Conservation (phyloP, 1,140 invertebrate species). For the Drosophila willistoni region DNA sequence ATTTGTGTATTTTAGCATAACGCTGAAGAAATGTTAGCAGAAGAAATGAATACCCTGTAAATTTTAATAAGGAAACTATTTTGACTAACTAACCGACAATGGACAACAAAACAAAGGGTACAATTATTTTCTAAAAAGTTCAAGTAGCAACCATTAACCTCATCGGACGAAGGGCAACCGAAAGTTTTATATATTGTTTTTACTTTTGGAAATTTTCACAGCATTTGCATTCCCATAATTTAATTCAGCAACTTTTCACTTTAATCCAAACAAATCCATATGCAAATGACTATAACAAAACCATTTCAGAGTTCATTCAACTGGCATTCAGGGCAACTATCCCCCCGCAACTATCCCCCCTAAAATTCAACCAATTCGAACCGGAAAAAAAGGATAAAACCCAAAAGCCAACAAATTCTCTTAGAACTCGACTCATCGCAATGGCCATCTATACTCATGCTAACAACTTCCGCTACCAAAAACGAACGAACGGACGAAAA, state of each 20-base stretch:
- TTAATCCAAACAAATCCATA: conserved; percentile 39
- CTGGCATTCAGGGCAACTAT: conserved; percentile 17
- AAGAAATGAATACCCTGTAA: too few relatives aligned
- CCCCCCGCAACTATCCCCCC: conserved; percentile 21
- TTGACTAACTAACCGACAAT: too few relatives aligned
- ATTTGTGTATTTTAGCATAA: background rate
- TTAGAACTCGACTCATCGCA: conserved; percentile 40
- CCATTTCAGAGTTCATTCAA: conserved; percentile 51
- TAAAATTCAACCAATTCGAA: conserved; percentile 19
- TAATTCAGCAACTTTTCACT: conserved; percentile 27
- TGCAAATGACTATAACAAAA: conserved; percentile 21
- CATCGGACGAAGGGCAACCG: background rate
- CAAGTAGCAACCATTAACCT: background rate
- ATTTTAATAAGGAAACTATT: too few relatives aligned
- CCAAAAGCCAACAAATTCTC: conserved; percentile 35
- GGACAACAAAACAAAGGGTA: too few relatives aligned
- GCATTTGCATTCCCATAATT: conserved; percentile 23
- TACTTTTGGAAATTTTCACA: background rate
- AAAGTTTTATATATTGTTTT: background rate
- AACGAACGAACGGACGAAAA: conserved; percentile 28
- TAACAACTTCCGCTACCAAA: conserved; percentile 56
- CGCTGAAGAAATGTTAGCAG: too few relatives aligned
- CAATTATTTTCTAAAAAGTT: background rate
- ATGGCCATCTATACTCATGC: conserved; percentile 56
- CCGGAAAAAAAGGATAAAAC: conserved; percentile 43